Evolutionary conservation across 2,888 invertebrate genomes (phyloP), one percentile per base, ranked within the genome.

Genomic region (Catocala fraxini): DNA sequence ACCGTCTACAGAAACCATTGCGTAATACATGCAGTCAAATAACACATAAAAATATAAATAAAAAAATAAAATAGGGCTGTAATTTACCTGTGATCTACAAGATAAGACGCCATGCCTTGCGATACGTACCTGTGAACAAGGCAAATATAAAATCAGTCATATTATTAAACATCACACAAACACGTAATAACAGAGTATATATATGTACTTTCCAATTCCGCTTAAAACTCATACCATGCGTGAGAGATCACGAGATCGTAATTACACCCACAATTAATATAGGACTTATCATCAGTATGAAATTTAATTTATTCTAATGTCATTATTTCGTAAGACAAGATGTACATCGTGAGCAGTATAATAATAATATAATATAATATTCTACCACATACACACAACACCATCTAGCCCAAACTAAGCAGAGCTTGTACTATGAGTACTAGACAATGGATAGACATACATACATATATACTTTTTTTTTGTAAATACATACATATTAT

Each of bases 121-220:
- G 70, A 79, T 83, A 86, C 87, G 75, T 87, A 87, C 87, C 88
- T 88, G 84, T 48, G 85, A 86, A 77, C 83, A 84, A 67, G 67
- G 77, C 64, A 77, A 68, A 68, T 48, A 70, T 56, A 61, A 57
- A 61, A 65, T 68, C 48, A 69, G 59, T 48, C 54, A 61, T 51
- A 59, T 52, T 52, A 56, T 51, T 45, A 69, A 60, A 68, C 43
- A 67, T 61, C 60, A 49, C 59, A 66, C 48, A 49, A 57, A 61
- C 59, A 66, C 45, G 25, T 66, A 60, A 63, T 53, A 65, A 42
- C 47, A 58, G 12, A 34, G 48, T 59, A 51, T 39, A 0, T 0
- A n/a, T n/a, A n/a, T 53, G 11, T 64, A 66, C 65, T 58, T 74
- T 68, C 65, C 65, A 63, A 58, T 76, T 75, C 64, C 70, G 66